Percentiles rank a stretch among this genome's conserved stretches.
Conservation (phyloP, 2,113 vertebrate species). For the Propithecus coquereli region DNA sequence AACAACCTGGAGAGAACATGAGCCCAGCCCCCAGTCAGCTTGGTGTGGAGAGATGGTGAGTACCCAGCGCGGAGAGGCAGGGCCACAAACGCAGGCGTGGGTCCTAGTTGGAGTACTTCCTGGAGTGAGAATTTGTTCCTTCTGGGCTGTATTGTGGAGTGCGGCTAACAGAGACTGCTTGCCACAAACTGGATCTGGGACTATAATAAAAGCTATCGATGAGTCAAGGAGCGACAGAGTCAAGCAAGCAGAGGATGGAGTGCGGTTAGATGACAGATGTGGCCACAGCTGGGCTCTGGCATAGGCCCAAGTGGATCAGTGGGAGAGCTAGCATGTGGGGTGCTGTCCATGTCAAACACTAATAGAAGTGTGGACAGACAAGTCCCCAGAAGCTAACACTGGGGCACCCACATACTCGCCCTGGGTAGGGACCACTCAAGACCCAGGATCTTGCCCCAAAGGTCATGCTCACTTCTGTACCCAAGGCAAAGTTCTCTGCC, state of each 20-base stretch:
- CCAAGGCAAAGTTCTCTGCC: not conserved
- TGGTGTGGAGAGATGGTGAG: not conserved
- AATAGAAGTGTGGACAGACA: not conserved
- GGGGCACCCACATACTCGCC: not conserved
- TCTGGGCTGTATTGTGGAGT: not conserved
- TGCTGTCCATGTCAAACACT: not conserved
- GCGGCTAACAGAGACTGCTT: not conserved
- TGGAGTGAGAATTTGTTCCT: not conserved
- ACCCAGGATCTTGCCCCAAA: not conserved
- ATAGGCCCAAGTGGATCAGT: not conserved
- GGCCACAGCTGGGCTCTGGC: not conserved
- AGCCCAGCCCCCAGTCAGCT: too few species aligned
- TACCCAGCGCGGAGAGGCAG: not conserved
- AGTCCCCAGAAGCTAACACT: not conserved
- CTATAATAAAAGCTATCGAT: not conserved
- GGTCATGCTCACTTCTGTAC: not conserved
- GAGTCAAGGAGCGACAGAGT: not conserved
- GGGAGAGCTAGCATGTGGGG: not conserved
- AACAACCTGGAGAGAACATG: not conserved
- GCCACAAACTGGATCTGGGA: not conserved
- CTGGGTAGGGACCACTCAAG: not conserved
- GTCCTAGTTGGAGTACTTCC: not conserved
- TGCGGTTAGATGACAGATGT: fast-evolving
- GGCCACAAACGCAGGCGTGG: not conserved
- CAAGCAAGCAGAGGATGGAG: not conserved